Conservation (phyloP, 2,113 vertebrate genomes). For the Bubo blakistoni region DNA sequence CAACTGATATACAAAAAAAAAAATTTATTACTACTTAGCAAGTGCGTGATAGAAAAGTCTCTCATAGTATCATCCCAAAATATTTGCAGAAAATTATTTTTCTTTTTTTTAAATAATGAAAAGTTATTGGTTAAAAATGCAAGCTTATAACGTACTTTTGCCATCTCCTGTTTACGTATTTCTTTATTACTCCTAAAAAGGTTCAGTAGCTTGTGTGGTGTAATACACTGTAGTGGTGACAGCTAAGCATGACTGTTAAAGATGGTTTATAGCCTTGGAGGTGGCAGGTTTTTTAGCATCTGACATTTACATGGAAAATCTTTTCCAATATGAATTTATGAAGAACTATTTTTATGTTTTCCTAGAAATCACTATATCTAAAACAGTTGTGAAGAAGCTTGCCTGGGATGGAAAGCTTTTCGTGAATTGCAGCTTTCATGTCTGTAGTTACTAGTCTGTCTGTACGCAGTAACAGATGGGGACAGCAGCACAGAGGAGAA, state of each 20-base stretch:
- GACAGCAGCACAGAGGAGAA: background rate
- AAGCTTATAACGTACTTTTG: background rate
- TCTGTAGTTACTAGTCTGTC: background rate
- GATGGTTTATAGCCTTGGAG: background rate
- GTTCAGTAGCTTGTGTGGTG: background rate
- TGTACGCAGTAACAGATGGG: background rate
- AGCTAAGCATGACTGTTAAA: background rate
- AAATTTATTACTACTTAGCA: background rate
- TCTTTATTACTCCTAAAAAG: background rate
- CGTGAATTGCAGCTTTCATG: background rate
- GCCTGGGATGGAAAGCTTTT: background rate
- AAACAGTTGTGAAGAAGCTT: background rate
- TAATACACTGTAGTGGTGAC: background rate
- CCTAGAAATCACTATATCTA: background rate
- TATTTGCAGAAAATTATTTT: background rate
- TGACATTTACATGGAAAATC: background rate
- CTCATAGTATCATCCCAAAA: background rate
- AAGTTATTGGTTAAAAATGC: background rate
- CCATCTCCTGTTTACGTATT: background rate
- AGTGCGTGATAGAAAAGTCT: background rate
- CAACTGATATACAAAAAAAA: background rate
- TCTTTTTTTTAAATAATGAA: background rate
- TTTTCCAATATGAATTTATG: background rate
- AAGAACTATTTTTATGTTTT: slow-evolving; percentile 9
- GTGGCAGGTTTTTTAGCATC: background rate